Base-by-base conservation (phyloP, 1,140 invertebrate species). In the Drosophila tropicalis region DNA sequence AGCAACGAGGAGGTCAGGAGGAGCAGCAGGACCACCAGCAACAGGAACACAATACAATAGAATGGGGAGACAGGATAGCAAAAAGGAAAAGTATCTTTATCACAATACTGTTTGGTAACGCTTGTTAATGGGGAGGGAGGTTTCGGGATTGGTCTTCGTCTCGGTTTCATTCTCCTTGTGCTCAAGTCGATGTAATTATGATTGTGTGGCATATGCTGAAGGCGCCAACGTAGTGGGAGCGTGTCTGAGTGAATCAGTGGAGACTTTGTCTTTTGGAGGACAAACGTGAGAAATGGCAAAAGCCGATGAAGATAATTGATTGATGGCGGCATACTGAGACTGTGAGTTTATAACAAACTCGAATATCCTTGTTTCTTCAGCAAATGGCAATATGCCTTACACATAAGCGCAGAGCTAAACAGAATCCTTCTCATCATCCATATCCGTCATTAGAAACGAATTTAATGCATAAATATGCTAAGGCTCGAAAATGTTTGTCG, bases 141-240 rank as follows among this genome's bases (percentile, higher is more conserved):
- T 19, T 47, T 47, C 22, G 3, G n/a, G 34, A 9, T 36, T 9
- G 9, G 34, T 39, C 15, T 47, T 47, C 5, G 6, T 17, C 15
- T 47, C 15, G 10, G 17, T 10, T 5, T 13, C 36, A 34, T 22
- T 55, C n/a, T 29, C 69, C 75, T 65, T 80, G 74, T 81, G 68
- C 55, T 63, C 63, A 79, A 58, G 72, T 67, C 67, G 69, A 83
- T 87, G 76, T 76, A 87, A 79, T 79, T 87, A 83, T 74, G 76
- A 87, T 82, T 82, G 63, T 70, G 58, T 57, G 68, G 76, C 79
- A 86, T 82, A 86, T 79, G 76, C 64, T 65, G 57, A 54, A 72
- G 81, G 69, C 74, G 79, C 70, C 79, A 62, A 36, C 57, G n/a
- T n/a, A 62, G 62, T 62, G 67, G 55, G 34, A 44, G 62, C 62